A percentile compares a stretch with the other conserved stretches of the same genome.
These are phyloP conservation scores for Sinohyriopsis cumingii DNA, from an alignment of 2,888 invertebrate genomes.

Conservation along the genomic window DNA sequence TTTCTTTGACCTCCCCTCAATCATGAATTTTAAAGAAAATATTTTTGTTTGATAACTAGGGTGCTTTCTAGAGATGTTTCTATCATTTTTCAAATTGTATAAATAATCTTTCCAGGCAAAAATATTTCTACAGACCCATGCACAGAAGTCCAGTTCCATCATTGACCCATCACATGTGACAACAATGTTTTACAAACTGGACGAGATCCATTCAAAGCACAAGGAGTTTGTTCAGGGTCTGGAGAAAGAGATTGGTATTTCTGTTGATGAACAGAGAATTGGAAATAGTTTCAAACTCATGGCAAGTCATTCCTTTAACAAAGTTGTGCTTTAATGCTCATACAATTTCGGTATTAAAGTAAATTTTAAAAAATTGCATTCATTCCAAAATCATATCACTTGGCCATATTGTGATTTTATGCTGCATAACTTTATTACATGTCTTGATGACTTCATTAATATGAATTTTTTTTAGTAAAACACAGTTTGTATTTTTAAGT, in stretches of 20 bases:
- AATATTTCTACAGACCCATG: conserved; percentile 87
- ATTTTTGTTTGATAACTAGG: not conserved
- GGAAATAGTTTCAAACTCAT: conserved; percentile 89
- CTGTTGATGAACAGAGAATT: conserved; percentile 77
- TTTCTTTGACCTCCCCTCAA: not conserved
- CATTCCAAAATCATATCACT: no score
- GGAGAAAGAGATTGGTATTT: conserved; percentile 58
- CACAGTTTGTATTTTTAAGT: no score
- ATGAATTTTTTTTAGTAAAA: no score
- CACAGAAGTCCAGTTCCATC: conserved; percentile 86
- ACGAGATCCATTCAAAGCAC: conserved; percentile 84
- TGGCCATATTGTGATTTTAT: no score
- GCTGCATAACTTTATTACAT: no score
- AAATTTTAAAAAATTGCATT: no score
- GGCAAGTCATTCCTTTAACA: conserved; percentile 73
- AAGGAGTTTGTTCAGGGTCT: conserved; percentile 86
- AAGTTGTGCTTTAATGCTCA: no score
- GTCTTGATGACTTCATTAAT: no score
- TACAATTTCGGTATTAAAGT: not conserved
- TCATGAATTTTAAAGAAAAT: not conserved
- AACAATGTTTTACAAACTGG: conserved; percentile 91
- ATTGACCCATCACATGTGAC: conserved; percentile 90
- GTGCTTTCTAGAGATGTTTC: not conserved
- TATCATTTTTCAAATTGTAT: not conserved
- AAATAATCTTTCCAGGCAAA: conserved; percentile 81